These are phyloP conservation scores for Meteorus sp. DNA, from an alignment of 1,140 invertebrate genomes.

Conservation along the genomic window DNA sequence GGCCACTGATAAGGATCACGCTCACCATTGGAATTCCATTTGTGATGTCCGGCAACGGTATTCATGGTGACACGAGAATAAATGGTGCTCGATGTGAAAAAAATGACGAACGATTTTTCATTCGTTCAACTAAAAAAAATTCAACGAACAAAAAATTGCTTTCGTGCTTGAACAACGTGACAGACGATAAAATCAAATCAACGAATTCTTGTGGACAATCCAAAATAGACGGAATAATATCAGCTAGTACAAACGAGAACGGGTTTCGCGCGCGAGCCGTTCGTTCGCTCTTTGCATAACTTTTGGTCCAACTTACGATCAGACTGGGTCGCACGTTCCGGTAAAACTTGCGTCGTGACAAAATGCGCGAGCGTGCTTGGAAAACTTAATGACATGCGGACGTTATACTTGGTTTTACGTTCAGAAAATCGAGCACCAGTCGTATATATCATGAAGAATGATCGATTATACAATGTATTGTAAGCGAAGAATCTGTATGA, in stretches of 20 bases:
- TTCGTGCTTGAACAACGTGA: slow-evolving; percentile 1
- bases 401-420: slow-evolving; percentile 10
- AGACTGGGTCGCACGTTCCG: slow-evolving; percentile 21
- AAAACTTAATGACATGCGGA: slow-evolving; percentile 19
- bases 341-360: slow-evolving; percentile 31
- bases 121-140: neutral
- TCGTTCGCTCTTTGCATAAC: slow-evolving; percentile 34
- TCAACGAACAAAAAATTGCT: neutral
- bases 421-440: neutral
- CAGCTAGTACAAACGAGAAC: neutral
- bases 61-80: neutral
- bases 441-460: neutral
- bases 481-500: too few relatives aligned
- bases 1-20: slow-evolving; percentile 2
- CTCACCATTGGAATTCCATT: slow-evolving; percentile 17
- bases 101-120: neutral
- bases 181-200: neutral
- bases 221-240: neutral
- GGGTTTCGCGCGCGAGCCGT: neutral
- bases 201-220: neutral
- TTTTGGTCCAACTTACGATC: slow-evolving; percentile 33
- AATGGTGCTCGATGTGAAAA: neutral
- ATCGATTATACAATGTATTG: too few relatives aligned
- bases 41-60: neutral
- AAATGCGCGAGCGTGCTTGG: slow-evolving; percentile 33